phyloP scores from a whole-genome alignment of 2,113 vertebrate species.

The Marmota flaviventris region DNA sequence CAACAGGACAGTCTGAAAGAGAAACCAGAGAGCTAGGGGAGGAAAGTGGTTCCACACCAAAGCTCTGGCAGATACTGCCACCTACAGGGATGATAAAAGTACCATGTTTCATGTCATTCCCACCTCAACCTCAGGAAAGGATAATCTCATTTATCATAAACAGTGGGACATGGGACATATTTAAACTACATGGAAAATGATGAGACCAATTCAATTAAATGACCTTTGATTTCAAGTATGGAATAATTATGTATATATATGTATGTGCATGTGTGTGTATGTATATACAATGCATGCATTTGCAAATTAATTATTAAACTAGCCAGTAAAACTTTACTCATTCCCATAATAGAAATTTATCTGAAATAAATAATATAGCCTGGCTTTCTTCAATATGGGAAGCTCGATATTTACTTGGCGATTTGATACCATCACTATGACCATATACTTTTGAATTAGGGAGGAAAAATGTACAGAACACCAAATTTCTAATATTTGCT shows the following conservation, averaged over 20 bases:
- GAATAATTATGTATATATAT: background rate
- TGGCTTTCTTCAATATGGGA: slow-evolving; percentile 5
- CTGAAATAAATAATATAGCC: background rate
- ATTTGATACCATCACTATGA: background rate
- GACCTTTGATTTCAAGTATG: background rate
- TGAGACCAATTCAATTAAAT: background rate
- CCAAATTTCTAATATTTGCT: background rate
- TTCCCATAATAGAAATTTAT: background rate
- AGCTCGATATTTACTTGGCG: background rate
- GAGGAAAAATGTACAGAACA: background rate
- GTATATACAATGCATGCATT: background rate
- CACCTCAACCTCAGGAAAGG: background rate
- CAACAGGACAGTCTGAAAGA: background rate
- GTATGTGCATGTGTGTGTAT: too few relatives aligned
- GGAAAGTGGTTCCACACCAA: background rate
- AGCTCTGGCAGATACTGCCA: slow-evolving; percentile 68
- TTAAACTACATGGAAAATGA: background rate
- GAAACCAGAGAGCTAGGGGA: background rate
- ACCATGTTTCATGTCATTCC: background rate
- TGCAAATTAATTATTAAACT: background rate
- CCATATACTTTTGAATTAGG: background rate
- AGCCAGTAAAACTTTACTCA: background rate
- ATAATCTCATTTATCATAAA: background rate
- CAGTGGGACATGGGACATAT: background rate
- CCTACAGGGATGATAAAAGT: slow-evolving; percentile 44